phyloP scores from a whole-genome alignment of 2,888 invertebrate genomes.

The Synergus laeviventris region DNA sequence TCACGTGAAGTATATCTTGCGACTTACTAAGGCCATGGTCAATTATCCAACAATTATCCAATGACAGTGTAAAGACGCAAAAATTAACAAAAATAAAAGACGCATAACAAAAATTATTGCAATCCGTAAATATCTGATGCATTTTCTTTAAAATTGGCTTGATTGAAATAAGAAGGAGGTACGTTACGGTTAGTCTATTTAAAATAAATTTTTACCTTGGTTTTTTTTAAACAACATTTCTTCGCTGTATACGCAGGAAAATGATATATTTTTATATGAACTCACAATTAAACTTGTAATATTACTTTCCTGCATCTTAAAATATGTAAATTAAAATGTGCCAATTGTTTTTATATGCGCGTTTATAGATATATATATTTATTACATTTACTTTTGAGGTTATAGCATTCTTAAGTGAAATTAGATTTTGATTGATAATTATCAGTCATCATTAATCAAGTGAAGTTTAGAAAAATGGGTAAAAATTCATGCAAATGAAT shows the following conservation, averaged over 20 bases:
- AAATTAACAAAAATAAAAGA: background rate
- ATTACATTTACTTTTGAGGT: slow-evolving; percentile 3
- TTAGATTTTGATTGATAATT: background rate
- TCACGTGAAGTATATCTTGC: no score
- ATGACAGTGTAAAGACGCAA: background rate
- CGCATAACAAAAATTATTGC: background rate
- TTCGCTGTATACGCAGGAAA: background rate
- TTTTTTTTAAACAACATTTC: background rate
- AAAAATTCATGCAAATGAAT: background rate
- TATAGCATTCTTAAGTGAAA: background rate
- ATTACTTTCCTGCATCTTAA: background rate
- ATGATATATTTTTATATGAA: background rate
- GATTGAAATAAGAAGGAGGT: background rate
- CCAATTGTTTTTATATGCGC: background rate
- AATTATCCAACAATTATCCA: no score
- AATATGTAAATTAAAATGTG: background rate
- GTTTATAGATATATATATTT: background rate
- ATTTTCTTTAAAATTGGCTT: background rate
- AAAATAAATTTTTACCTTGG: background rate
- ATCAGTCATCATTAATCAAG: background rate
- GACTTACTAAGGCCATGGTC: no score
- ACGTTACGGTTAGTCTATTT: background rate
- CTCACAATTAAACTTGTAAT: background rate
- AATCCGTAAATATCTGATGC: background rate
- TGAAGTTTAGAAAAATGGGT: background rate